Conservation (phyloP, 2,888 invertebrate species). For the Epistrophe eligans region DNA sequence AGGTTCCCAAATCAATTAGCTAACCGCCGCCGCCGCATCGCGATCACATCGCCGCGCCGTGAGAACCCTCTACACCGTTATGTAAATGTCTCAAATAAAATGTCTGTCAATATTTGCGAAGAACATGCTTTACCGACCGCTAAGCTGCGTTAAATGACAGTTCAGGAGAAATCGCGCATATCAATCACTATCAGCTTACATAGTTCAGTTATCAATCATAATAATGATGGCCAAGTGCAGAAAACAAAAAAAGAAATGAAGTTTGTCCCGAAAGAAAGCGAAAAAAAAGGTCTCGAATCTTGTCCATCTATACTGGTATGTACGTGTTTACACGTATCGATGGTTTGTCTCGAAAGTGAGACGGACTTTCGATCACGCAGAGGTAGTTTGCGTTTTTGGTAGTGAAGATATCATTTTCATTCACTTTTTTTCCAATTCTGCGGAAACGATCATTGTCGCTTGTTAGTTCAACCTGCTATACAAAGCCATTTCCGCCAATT, state of each 20-base stretch:
- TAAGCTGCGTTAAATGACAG: constrained; percentile 37
- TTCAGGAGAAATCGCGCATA: constrained; percentile 53
- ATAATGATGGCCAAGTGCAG: not conserved
- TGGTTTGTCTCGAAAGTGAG: constrained; percentile 58
- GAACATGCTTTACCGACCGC: constrained; percentile 42
- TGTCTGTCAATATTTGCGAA: constrained; percentile 5
- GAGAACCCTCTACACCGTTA: constrained; percentile 48
- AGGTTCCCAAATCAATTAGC: constrained; percentile 57
- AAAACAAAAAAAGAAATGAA: constrained; percentile 3
- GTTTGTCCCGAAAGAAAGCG: constrained; percentile 63
- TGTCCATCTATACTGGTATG: constrained; percentile 20
- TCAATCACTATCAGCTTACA: constrained; percentile 36
- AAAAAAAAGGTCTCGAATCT: constrained; percentile 46
- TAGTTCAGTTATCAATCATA: constrained; percentile 23
- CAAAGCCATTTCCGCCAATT: constrained; percentile 28
- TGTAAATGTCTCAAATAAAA: constrained; percentile 54
- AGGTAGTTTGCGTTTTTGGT: constrained; percentile 56
- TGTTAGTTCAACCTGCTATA: constrained; percentile 30
- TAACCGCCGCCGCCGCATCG: not conserved
- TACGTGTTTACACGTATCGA: constrained; percentile 42
- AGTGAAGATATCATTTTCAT: constrained; percentile 26
- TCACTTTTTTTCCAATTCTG: constrained; percentile 42
- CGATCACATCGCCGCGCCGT: not conserved
- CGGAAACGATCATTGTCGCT: constrained; percentile 30
- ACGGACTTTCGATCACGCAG: constrained; percentile 69